phyloP scores from a whole-genome alignment of 1,140 invertebrate genomes.

The Pristionchus pacificus region DNA sequence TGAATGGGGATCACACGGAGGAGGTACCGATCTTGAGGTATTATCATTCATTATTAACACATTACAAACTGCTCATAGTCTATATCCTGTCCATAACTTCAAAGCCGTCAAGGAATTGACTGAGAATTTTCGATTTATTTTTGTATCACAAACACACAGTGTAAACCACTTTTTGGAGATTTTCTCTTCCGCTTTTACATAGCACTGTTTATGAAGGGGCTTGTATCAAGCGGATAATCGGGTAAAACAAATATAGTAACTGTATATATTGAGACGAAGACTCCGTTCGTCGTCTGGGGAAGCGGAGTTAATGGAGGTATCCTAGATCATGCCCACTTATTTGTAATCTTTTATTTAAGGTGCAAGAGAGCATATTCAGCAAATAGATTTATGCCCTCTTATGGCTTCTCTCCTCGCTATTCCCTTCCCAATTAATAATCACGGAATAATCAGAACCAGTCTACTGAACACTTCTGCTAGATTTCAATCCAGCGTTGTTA shows the following conservation, averaged over 20 bases:
- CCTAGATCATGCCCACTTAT: neutral
- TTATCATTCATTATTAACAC: too few relatives aligned
- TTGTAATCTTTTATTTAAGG: neutral
- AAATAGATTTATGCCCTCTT: conserved; percentile 80
- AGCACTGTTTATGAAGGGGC: too few relatives aligned
- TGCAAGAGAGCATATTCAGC: neutral
- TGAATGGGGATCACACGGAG: conserved; percentile 77
- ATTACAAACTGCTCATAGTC: too few relatives aligned
- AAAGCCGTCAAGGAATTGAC: too few relatives aligned
- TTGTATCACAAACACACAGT: too few relatives aligned
- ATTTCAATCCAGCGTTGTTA: conserved; percentile 39
- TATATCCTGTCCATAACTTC: too few relatives aligned
- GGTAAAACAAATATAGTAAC: neutral
- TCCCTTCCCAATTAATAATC: conserved; percentile 81
- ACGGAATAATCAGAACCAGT: conserved; percentile 66
- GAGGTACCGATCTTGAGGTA: conserved; percentile 75
- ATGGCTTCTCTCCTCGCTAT: conserved; percentile 80
- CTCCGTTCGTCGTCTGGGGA: conserved; percentile 88
- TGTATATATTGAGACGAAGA: conserved; percentile 69
- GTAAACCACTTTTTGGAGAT: too few relatives aligned
- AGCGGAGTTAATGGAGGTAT: conserved; percentile 68
- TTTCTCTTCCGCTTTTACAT: too few relatives aligned
- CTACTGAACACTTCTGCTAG: conserved; percentile 36
- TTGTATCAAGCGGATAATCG: too few relatives aligned
- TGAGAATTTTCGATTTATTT: too few relatives aligned